phyloP scores from a whole-genome alignment of 2,113 vertebrate genomes.

The Notechis scutatus region DNA sequence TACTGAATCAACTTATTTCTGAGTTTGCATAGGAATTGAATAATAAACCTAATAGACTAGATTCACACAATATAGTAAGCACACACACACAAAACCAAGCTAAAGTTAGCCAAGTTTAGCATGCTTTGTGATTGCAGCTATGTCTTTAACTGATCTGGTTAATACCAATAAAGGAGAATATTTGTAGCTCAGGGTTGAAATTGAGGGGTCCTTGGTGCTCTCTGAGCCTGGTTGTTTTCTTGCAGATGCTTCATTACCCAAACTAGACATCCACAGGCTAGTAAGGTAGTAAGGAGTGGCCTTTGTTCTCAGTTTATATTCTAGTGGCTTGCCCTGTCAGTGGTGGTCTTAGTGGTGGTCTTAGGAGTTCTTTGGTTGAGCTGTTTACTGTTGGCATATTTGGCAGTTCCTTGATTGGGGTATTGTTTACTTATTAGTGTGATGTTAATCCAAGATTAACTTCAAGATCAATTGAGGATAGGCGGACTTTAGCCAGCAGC shows the following conservation, averaged over 20 bases:
- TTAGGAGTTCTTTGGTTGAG: background rate
- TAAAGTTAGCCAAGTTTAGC: background rate
- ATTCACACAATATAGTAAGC: background rate
- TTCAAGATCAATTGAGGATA: background rate
- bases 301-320: background rate
- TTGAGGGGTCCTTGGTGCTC: background rate
- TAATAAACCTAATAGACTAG: background rate
- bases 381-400: background rate
- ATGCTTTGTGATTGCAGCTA: background rate
- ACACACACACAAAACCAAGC: background rate
- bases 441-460: background rate
- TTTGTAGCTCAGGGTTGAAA: background rate
- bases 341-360: background rate
- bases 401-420: background rate
- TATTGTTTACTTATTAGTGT: background rate
- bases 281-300: background rate
- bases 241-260: background rate
- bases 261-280: background rate
- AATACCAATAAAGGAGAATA: background rate
- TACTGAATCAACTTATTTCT: background rate
- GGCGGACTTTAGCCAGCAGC: background rate
- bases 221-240: background rate
- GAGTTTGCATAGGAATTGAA: background rate
- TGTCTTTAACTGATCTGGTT: background rate
- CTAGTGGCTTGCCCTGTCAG: background rate